Base-by-base conservation (phyloP, 2,797 vertebrate genomes). In the Macropus fuliginosus region DNA sequence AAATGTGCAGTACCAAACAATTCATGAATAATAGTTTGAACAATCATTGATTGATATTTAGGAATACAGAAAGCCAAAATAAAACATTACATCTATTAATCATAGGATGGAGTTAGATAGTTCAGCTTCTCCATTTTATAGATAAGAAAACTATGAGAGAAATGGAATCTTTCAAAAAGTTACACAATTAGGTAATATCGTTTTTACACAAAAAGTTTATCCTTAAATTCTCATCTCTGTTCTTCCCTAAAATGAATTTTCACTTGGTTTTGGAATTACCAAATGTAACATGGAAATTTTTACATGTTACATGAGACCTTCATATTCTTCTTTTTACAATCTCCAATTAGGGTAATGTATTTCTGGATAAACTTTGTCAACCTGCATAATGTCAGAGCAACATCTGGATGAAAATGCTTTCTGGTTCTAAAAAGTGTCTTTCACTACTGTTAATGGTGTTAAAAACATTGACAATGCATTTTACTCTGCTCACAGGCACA, bases 401-500 rank as follows among this genome's bases (percentile, higher is more conserved):
- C n/a, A 46, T 81, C 18, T n/a, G 24, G n/a, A 81, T 81, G 18
- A 81, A 59, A 56, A n/a, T 29, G 34, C 52, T 56, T 55, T 59
- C 13, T 92, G 5, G 34, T 91, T 94, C 94, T 54, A 87, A 2
- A 55, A 90, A 91, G 59, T 50, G 8, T 55, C 27, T 91, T 94
- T 62, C 66, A 55, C 74, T 74, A 56, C 9, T 56, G 40, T n/a
- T 34, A 57, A 91, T 93, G 92, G 62, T n/a, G 27, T 46, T 89
- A 52, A 94, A 93, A 93, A n/a, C 46, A 95, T 54, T 74, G 66
- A 16, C 16, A 81, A 81, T 46, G 55, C 31, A 40, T 0, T 0
- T 57, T n/a, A n/a, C 12, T 74, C 6, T 91, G 1, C 0, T 0
- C 89, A 54, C 91, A 57, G 14, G 50, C 5, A n/a, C 87, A 16